These are phyloP conservation scores for Adelosebastes latens DNA, from an alignment of 2,797 vertebrate genomes.

Conservation along the genomic window DNA sequence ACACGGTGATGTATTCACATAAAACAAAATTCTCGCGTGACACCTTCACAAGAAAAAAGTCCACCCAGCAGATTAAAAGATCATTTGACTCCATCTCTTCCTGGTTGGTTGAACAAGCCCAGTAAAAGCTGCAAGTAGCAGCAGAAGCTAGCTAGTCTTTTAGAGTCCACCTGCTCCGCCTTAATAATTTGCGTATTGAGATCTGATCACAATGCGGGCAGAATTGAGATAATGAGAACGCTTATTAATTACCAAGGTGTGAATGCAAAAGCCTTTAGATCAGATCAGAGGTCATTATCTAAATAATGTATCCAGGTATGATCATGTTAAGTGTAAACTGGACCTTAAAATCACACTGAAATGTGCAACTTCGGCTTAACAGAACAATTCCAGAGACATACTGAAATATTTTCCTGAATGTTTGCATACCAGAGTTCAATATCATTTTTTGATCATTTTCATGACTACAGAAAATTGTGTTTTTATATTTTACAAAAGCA, in stretches of 20 bases:
- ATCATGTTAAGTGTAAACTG: background rate
- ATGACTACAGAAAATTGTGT: background rate
- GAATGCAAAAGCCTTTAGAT: background rate
- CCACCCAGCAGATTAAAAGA: too few relatives aligned
- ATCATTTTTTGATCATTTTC: slow-evolving; percentile 2
- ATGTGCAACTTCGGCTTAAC: background rate
- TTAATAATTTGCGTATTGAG: too few relatives aligned
- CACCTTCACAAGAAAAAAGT: background rate
- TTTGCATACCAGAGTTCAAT: background rate
- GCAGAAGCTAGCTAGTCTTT: background rate
- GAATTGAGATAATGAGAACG: background rate
- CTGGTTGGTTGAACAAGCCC: background rate
- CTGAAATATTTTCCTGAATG: background rate
- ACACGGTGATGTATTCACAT: background rate
- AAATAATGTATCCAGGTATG: background rate
- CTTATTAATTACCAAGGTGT: background rate
- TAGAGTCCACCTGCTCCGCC: too few relatives aligned
- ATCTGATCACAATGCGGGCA: background rate
- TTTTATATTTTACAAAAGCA: slow-evolving; percentile 16
- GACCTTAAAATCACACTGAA: background rate
- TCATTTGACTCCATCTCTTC: background rate
- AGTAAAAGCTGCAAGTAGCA: background rate
- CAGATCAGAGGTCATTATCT: background rate
- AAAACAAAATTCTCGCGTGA: background rate
- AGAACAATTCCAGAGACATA: background rate